Evolutionary conservation across 2,888 invertebrate species (phyloP).

Genomic region (Leptopilina drosophilae): DNA sequence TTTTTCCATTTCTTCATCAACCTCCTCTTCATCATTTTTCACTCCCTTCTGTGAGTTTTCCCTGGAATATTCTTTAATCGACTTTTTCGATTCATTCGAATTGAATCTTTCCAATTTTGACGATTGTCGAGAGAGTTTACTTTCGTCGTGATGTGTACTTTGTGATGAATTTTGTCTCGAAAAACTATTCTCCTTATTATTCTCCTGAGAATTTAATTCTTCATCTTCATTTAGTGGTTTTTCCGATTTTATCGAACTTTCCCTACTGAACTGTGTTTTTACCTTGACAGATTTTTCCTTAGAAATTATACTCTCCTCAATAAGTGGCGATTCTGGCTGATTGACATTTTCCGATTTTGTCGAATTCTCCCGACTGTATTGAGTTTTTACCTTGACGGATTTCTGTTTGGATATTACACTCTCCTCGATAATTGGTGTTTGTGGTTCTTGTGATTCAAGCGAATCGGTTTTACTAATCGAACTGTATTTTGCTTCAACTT

Average conservation of each 20-base stretch:
- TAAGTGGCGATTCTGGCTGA: constrained; percentile 44
- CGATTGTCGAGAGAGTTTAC: constrained; percentile 57
- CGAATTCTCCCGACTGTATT: constrained; percentile 46
- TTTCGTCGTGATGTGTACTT: constrained; percentile 47
- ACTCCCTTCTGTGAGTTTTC: constrained; percentile 62
- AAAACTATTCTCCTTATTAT: constrained; percentile 43
- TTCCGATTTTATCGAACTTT: constrained; percentile 47
- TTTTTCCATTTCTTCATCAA: constrained; percentile 82
- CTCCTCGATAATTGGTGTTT: constrained; percentile 53
- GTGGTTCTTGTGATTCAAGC: constrained; percentile 48
- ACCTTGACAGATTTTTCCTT: constrained; percentile 44
- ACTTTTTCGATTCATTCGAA: constrained; percentile 54
- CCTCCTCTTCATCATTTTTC: constrained; percentile 77
- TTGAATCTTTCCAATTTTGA: constrained; percentile 58
- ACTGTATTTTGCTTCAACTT: constrained; percentile 50
- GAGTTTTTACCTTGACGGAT: constrained; percentile 47
- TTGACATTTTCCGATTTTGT: constrained; percentile 45
- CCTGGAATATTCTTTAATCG: constrained; percentile 49
- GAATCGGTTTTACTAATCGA: constrained; percentile 44
- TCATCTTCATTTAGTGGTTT: constrained; percentile 51
- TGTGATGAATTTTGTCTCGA: constrained; percentile 46
- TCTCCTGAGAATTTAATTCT: constrained; percentile 48
- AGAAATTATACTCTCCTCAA: constrained; percentile 42
- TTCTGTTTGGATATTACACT: constrained; percentile 43
- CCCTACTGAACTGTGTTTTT: constrained; percentile 47